A percentile compares a stretch with the other conserved stretches of the same genome.
Evolutionary conservation across 2,888 invertebrate species (phyloP).

Genomic region (Pseudococcus viburni): DNA sequence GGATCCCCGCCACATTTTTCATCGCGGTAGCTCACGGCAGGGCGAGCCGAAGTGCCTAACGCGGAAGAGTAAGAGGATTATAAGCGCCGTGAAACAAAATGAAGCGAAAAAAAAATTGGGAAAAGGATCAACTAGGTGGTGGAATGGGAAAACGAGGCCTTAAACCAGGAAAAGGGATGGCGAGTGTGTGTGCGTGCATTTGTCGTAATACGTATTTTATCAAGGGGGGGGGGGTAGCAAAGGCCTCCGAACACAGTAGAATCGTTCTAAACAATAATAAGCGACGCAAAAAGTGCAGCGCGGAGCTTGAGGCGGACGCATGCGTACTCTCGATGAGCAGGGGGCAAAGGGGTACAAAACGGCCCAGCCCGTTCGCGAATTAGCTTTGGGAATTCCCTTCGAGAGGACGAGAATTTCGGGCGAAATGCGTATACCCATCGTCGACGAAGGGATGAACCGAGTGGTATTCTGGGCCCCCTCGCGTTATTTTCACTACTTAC

Average conservation of each 20-base stretch:
- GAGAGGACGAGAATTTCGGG: not conserved
- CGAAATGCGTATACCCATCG: not conserved
- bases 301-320: not conserved
- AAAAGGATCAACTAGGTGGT: not conserved
- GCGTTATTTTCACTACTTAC: not conserved
- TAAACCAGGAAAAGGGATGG: not conserved
- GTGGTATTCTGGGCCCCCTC: not conserved
- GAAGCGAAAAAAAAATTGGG: not conserved
- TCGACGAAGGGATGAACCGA: not conserved
- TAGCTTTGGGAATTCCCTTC: conserved; percentile 6
- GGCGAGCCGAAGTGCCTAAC: not conserved
- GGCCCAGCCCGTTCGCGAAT: conserved; percentile 15
- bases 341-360: not conserved
- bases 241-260: no score
- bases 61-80: not conserved
- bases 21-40: not conserved
- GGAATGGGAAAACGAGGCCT: not conserved
- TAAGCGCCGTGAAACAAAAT: not conserved
- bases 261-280: not conserved
- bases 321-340: not conserved
- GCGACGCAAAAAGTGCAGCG: not conserved
- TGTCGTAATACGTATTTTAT: no score
- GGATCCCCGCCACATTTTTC: not conserved
- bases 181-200: not conserved
- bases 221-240: no score